A percentile compares a stretch with the other conserved stretches of the same genome.
Conservation (phyloP, 2,113 vertebrate species). For the Aptenodytes forsteri region DNA sequence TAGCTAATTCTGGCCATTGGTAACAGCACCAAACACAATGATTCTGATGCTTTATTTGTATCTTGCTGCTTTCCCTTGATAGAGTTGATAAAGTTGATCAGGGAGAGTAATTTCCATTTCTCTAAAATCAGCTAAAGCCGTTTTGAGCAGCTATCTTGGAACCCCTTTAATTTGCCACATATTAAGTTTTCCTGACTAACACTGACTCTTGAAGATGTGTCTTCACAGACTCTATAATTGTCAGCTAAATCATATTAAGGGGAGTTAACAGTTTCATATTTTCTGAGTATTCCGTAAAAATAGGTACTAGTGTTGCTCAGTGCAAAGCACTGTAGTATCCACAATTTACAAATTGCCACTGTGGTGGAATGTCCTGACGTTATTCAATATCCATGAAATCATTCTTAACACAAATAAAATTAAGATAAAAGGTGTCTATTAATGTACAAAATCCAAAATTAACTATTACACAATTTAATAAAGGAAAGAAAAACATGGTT, state of each 20-base stretch:
- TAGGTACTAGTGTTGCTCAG: neutral
- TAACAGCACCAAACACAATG: neutral
- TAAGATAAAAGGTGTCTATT: neutral
- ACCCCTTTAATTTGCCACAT: neutral
- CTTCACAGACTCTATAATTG: neutral
- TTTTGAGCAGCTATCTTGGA: neutral
- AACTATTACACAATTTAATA: neutral
- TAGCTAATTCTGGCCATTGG: neutral
- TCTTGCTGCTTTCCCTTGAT: neutral
- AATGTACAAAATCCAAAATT: neutral
- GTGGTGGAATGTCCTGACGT: neutral
- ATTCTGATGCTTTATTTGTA: neutral
- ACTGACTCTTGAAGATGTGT: neutral
- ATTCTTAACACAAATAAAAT: neutral
- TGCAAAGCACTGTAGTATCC: neutral
- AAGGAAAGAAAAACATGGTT: neutral
- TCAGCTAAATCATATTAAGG: neutral
- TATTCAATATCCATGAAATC: neutral
- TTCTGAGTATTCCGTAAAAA: neutral
- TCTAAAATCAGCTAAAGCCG: neutral
- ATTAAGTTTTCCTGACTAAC: neutral
- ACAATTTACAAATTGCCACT: neutral
- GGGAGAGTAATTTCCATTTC: neutral
- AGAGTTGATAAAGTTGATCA: neutral
- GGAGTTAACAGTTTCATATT: neutral